A percentile compares a stretch with the other conserved stretches of the same genome.
Evolutionary conservation across 2,797 vertebrate species (phyloP).

Genomic region (Gymnoscopelus microlampas): DNA sequence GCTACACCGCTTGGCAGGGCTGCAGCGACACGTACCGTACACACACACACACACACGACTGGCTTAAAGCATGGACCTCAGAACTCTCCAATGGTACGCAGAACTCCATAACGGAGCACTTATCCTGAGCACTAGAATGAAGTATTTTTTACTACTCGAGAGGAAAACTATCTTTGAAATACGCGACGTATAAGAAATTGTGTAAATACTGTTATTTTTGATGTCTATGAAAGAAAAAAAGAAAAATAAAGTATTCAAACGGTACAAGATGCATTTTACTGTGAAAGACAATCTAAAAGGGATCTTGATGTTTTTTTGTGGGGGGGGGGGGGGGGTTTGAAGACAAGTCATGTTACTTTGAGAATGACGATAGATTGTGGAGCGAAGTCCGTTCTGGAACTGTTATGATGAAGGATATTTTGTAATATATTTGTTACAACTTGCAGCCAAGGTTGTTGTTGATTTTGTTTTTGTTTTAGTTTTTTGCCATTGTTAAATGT

Average conservation of each 20-base stretch:
- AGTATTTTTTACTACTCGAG: constrained; percentile 71
- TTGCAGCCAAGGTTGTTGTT: neutral
- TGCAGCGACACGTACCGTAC: constrained; percentile 30
- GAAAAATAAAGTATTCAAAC: constrained; percentile 67
- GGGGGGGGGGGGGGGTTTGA: constrained; percentile 33
- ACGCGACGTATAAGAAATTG: constrained; percentile 64
- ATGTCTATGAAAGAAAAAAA: constrained; percentile 62
- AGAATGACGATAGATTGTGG: constrained; percentile 24
- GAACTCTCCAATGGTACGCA: constrained; percentile 44
- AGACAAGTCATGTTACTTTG: constrained; percentile 41
- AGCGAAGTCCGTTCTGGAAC: constrained; percentile 27
- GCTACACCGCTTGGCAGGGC: constrained; percentile 58
- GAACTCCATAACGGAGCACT: constrained; percentile 57
- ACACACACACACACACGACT: constrained; percentile 33
- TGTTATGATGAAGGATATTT: constrained; percentile 31
- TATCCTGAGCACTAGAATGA: constrained; percentile 63
- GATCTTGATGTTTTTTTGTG: constrained; percentile 51
- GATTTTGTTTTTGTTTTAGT: constrained; percentile 22
- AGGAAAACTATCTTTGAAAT: constrained; percentile 64
- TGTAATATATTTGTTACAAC: constrained; percentile 22
- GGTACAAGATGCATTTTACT: constrained; percentile 66
- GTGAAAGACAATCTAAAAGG: constrained; percentile 81
- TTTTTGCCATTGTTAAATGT: constrained; percentile 16
- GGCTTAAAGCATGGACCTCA: constrained; percentile 66
- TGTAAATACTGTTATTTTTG: constrained; percentile 83